Evolutionary conservation across 2,113 vertebrate species (phyloP).

Genomic region (Isurus oxyrinchus): DNA sequence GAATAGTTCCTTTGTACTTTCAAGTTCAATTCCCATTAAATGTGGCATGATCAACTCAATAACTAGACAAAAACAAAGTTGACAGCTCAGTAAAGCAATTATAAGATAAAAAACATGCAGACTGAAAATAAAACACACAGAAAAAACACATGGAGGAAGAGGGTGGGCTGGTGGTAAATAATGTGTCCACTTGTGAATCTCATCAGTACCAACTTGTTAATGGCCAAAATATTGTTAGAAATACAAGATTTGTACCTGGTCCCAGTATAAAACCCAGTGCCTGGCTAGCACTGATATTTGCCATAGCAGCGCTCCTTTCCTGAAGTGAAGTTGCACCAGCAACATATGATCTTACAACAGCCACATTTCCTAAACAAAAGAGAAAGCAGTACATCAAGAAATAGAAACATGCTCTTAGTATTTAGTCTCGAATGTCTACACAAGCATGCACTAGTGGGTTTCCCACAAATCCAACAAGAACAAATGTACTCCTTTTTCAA

Average conservation of each 20-base stretch:
- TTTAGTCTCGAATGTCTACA: background rate
- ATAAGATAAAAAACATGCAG: background rate
- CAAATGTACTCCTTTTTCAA: background rate
- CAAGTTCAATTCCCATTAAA: background rate
- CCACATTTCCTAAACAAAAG: conserved; percentile 74
- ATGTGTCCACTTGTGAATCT: background rate
- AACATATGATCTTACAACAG: conserved; percentile 83
- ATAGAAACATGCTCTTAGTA: background rate
- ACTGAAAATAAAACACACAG: background rate
- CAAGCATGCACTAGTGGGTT: background rate
- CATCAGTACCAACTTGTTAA: background rate
- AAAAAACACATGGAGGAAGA: background rate
- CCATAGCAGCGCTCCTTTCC: conserved; percentile 86
- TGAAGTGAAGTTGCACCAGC: conserved; percentile 84
- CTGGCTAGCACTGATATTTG: conserved; percentile 88
- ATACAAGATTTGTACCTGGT: conserved; percentile 65
- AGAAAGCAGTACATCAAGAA: background rate
- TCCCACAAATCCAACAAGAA: background rate
- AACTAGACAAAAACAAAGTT: background rate
- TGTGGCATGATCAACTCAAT: background rate
- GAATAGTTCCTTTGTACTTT: background rate
- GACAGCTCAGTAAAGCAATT: background rate
- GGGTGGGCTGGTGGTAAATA: no score
- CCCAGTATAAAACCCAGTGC: conserved; percentile 92
- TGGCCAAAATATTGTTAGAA: background rate